Evolutionary conservation across 2,888 invertebrate genomes (phyloP).

Genomic region (Cremastinae sp.): DNA sequence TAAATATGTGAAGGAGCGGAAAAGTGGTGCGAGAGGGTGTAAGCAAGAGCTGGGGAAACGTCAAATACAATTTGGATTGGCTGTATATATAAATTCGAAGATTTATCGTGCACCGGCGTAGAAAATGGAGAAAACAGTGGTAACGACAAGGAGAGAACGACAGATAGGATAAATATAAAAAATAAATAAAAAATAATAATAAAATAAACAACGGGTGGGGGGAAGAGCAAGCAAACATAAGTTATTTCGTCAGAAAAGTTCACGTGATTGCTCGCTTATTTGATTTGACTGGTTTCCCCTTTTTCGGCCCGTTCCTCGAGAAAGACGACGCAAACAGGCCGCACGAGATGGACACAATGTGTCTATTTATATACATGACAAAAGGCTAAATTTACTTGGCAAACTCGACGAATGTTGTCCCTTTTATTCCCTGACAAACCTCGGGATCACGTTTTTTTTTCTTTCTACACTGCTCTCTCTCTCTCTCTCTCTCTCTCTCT

Average conservation of each 20-base stretch:
- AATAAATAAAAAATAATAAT: neutral
- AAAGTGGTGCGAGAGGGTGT: conserved; percentile 4
- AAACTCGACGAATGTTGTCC: conserved; percentile 20
- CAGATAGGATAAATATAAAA: neutral
- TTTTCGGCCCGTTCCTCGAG: conserved; percentile 3
- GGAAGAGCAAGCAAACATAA: conserved; percentile 38
- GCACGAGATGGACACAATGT: conserved; percentile 30
- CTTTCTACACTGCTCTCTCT: neutral
- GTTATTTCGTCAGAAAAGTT: conserved; percentile 39
- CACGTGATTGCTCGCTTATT: conserved; percentile 57
- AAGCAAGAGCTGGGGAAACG: conserved; percentile 1
- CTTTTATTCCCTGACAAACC: conserved; percentile 19
- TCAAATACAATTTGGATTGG: conserved; percentile 13
- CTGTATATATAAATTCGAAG: conserved; percentile 18
- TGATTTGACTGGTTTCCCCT: conserved; percentile 51
- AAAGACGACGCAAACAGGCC: conserved; percentile 40
- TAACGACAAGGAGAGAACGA: conserved; percentile 1
- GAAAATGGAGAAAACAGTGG: conserved; percentile 8
- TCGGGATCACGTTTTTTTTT: conserved; percentile 14
- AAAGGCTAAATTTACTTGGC: conserved; percentile 48
- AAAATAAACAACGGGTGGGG: conserved; percentile 33
- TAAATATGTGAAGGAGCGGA: neutral
- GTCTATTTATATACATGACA: conserved; percentile 3
- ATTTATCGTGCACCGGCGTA: neutral
- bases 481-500: neutral